Conservation (phyloP, 2,113 vertebrate species). For the Lamprologus tigripictilis region DNA sequence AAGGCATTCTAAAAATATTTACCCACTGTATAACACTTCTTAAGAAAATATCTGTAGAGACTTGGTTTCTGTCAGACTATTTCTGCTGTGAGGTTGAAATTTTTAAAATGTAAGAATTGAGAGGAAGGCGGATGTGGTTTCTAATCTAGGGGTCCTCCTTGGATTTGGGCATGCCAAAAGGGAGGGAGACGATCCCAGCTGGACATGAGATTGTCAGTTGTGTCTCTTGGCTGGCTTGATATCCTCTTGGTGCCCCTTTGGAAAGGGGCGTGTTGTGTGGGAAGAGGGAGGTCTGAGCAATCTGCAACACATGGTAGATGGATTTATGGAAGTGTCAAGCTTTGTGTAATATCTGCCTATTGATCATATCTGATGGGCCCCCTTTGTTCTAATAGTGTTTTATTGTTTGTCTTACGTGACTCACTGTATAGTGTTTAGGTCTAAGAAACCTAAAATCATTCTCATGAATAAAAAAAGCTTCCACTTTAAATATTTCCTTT, state of each 20-base stretch:
- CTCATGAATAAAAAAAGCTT: background rate
- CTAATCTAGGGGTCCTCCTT: background rate
- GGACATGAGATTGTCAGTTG: background rate
- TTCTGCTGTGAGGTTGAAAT: background rate
- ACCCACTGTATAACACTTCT: background rate
- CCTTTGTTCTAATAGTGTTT: background rate
- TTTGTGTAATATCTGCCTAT: background rate
- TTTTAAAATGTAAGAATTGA: background rate
- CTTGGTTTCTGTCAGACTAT: background rate
- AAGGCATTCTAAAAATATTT: background rate
- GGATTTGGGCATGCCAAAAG: background rate
- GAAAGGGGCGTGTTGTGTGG: background rate
- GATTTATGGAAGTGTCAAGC: background rate
- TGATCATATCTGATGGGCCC: background rate
- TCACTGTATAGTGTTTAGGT: background rate
- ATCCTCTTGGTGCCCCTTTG: background rate
- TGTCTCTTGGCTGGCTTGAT: background rate
- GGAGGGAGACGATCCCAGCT: background rate
- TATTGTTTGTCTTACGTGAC: background rate
- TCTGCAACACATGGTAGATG: background rate
- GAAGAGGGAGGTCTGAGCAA: background rate
- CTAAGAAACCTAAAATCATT: background rate
- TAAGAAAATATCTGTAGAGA: background rate
- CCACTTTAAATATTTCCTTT: background rate
- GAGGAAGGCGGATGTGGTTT: background rate